These are phyloP conservation scores for Pseudotriccus pelzelni DNA, from an alignment of 2,797 vertebrate species.

Conservation along the genomic window DNA sequence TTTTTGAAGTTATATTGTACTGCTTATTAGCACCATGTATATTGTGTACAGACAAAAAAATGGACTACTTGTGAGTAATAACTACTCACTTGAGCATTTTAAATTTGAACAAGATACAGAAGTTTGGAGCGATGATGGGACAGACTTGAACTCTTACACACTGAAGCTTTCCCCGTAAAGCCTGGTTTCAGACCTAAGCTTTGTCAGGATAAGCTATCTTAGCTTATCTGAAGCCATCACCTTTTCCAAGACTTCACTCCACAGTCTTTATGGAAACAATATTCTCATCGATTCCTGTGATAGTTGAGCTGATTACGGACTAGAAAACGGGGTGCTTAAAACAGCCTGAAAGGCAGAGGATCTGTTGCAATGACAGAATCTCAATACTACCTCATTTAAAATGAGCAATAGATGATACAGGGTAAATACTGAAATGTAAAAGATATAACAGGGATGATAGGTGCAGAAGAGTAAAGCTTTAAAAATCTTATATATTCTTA, in stretches of 20 bases:
- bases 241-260: neutral
- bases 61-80: neutral
- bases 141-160: neutral
- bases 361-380: constrained; percentile 55
- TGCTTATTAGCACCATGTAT: neutral
- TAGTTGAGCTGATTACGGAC: constrained; percentile 53
- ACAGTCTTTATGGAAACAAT: neutral
- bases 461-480: constrained; percentile 51
- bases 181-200: neutral
- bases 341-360: constrained; percentile 17
- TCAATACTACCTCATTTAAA: constrained; percentile 47
- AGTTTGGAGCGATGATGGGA: neutral
- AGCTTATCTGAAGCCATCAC: neutral
- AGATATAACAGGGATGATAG: neutral
- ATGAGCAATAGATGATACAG: constrained; percentile 20
- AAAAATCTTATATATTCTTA: constrained; percentile 67
- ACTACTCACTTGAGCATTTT: neutral
- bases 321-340: constrained; percentile 3
- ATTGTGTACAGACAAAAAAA: neutral
- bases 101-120: neutral
- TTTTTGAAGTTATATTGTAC: neutral
- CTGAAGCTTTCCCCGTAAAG: neutral
- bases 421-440: neutral
- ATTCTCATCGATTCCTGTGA: constrained; percentile 17
- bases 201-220: neutral